Base-by-base conservation (phyloP, 2,797 vertebrate species). In the Chelon labrosus region DNA sequence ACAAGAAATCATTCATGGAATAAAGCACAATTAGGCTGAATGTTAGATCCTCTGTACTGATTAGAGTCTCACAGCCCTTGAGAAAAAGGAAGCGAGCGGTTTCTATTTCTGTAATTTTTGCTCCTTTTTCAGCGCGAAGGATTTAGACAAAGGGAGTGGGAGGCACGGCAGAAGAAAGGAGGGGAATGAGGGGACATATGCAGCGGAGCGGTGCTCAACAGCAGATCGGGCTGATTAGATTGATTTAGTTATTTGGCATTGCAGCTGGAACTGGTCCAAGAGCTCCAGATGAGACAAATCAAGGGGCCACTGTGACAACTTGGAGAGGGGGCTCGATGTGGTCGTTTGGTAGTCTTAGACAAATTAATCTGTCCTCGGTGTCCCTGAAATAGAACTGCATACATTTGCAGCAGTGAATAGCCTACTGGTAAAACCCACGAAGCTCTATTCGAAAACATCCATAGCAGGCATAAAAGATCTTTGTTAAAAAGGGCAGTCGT, bases 221-320 rank as follows among this genome's bases (percentile, higher is more conserved):
- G 68, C 77, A 90, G 81, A 87, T 88, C 86, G 88, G 25, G 60
- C 82, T 92, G 89, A 91, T 94, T 90, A 84, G 61, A 89, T 85
- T 88, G 89, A 92, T 90, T 92, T 86, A 85, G 79, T 79, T 84
- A 93, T 91, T 88, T 84, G 79, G 52, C 77, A 64, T 75, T 90
- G 85, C 80, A 83, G 89, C 85, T 89, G 88, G 85, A 91, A 80
- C 65, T 25, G 79, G 73, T 79, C 80, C 85, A 91, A 68, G 64
- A 80, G 61, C 77, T 85, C 71, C 83, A 91, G 80, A 91, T 77
- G 84, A 93, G 84, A 86, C 70, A 84, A 91, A 91, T 93, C 79
- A 91, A 85, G 75, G 55, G 53, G 69, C 75, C 73, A 75, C 22
- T 58, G 80, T 75, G 84, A 92, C 83, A 91, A 87, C 67, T 70